Conservation (phyloP, 1,140 invertebrate species). For the Drosophila eugracilis region DNA sequence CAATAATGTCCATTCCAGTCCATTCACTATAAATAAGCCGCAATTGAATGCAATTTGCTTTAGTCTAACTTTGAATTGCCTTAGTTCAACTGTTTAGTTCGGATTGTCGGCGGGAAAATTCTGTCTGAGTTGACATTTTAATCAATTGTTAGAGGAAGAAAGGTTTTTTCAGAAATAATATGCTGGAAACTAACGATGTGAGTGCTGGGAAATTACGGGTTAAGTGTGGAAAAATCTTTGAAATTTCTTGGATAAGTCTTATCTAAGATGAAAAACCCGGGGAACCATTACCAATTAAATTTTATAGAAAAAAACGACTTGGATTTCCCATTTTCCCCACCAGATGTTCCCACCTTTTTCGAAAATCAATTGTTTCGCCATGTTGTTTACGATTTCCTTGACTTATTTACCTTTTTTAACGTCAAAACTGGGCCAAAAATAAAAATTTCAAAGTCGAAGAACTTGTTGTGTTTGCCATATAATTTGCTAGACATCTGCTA, state of each 20-base stretch:
- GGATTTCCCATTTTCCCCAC: neutral
- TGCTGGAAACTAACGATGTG: conserved; percentile 69
- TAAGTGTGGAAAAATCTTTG: neutral
- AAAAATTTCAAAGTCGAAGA: conserved; percentile 38
- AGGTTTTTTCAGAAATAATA: conserved; percentile 6
- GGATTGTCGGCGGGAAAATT: neutral
- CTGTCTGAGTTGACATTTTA: conserved; percentile 16
- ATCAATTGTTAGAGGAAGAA: conserved; percentile 1
- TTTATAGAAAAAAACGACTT: no score
- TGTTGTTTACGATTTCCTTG: conserved; percentile 67
- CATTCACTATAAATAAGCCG: conserved; percentile 56
- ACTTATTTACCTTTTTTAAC: conserved; percentile 67
- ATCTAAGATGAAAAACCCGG: no score
- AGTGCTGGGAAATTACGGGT: conserved; percentile 14
- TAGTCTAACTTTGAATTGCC: conserved; percentile 45
- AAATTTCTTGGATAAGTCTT: no score
- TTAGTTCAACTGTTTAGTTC: conserved; percentile 14
- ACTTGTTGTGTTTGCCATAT: conserved; percentile 21
- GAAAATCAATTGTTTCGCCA: conserved; percentile 6
- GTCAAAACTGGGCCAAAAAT: conserved; percentile 31
- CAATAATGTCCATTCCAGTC: conserved; percentile 70
- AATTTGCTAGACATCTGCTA: conserved; percentile 65
- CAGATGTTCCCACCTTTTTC: conserved; percentile 9
- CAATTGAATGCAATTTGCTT: conserved; percentile 48
- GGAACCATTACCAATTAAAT: no score